Base-by-base conservation (phyloP, 1,140 invertebrate genomes). In the Eulimnadia texana region DNA sequence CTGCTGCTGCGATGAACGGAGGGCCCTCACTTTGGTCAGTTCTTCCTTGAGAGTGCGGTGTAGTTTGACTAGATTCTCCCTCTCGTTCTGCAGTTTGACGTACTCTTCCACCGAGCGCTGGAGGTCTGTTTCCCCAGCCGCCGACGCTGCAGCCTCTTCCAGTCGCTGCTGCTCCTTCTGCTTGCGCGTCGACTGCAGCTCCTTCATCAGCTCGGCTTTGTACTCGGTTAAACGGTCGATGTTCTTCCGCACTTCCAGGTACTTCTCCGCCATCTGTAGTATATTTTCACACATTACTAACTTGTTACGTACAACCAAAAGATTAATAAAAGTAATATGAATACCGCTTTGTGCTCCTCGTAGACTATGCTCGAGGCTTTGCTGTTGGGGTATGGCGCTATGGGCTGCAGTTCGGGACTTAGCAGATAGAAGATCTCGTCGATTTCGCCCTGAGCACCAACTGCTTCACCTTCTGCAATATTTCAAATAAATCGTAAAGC, bases 291-390 rank as follows among this genome's bases (percentile, higher is more conserved):
- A 42, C 6, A 9, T 42, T 6, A 50, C 58, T 66, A 53, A 63
- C n/a, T n/a, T n/a, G n/a, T n/a, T n/a, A n/a, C n/a, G n/a, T n/a
- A n/a, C n/a, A n/a, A n/a, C n/a, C n/a, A n/a, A n/a, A n/a, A n/a
- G n/a, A n/a, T n/a, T n/a, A n/a, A n/a, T n/a, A n/a, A n/a, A n/a
- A n/a, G n/a, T n/a, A n/a, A n/a, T n/a, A n/a, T n/a, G n/a, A n/a
- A n/a, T n/a, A 75, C 72, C 67, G 70, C 67, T 50, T 70, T 68
- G 63, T 76, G 74, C 50, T 74, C 70, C 50, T 74, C 67, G 66
- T 72, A 77, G 19, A 77, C 72, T 42, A 68, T 66, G 67, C 74
- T 70, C 1, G 75, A 77, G 64, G 76, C 72, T 16, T 67, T 65
- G 64, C 70, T 73, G 10, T 67, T 66, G 0, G 70, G 70, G 52